A percentile compares a stretch with the other conserved stretches of the same genome.
Conservation (phyloP, 2,797 vertebrate genomes). For the Phrynocephalus vlangalii region DNA sequence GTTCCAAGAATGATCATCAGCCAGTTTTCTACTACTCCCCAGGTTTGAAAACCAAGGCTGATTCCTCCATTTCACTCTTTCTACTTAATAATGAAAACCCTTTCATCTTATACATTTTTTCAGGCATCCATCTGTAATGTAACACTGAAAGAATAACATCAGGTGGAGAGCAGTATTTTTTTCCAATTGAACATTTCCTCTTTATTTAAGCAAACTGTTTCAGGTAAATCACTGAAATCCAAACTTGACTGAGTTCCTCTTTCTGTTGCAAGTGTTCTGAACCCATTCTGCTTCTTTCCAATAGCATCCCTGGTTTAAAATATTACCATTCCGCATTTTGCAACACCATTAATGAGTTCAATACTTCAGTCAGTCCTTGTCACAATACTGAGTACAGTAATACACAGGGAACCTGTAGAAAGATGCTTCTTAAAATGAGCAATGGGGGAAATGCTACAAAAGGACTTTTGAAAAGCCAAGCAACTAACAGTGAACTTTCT, state of each 20-base stretch:
- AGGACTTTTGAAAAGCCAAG: slow-evolving; percentile 26
- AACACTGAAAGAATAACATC: slow-evolving; percentile 28
- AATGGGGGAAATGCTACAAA: neutral
- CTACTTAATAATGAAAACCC: slow-evolving; percentile 37
- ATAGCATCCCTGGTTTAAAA: slow-evolving; percentile 48
- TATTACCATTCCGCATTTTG: slow-evolving; percentile 59
- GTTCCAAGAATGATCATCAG: slow-evolving; percentile 66
- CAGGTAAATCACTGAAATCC: slow-evolving; percentile 61
- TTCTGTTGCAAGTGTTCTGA: neutral
- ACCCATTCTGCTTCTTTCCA: slow-evolving; percentile 46
- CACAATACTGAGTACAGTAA: neutral
- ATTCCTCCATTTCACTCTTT: slow-evolving; percentile 41
- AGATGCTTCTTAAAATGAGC: neutral
- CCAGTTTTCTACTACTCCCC: slow-evolving; percentile 11
- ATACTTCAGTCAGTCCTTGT: neutral
- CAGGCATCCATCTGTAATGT: slow-evolving; percentile 18
- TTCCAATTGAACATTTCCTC: slow-evolving; percentile 27
- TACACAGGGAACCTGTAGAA: neutral
- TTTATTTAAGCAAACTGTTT: neutral
- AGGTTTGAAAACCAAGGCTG: slow-evolving; percentile 10
- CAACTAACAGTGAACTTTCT: slow-evolving; percentile 25
- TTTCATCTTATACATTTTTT: slow-evolving; percentile 37
- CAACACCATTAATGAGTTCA: slow-evolving; percentile 47
- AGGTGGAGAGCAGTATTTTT: slow-evolving; percentile 37
- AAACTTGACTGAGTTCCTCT: slow-evolving; percentile 56